Evolutionary conservation across 2,888 invertebrate species (phyloP), one percentile per base, ranked within the genome.

Genomic region (Ferrisia virgata): DNA sequence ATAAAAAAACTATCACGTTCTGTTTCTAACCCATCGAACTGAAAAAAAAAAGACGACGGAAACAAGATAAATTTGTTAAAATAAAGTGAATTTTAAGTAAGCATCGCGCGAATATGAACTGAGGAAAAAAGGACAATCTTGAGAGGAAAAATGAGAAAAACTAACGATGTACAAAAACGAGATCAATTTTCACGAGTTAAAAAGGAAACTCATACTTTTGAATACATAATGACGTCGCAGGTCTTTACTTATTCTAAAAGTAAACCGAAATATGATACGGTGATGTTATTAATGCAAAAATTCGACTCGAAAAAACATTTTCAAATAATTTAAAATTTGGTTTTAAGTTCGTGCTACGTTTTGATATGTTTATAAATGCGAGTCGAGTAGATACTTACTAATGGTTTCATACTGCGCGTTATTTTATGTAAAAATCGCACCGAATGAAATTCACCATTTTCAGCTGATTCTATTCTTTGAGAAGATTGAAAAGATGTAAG

Each of bases 1-100:
- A 81, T 81, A 81, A 81, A 81, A 76, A 81, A 81, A 81, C 81
- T 81, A 47, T 81, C 81, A 81, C 81, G 81, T 81, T 81, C 58
- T 81, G 53, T 81, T 81, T 81, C 58, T 58, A 22, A 58, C 53
- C 47, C 33, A 36, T 81, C 53, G 58, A 58, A 58, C 22, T 28
- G 53, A 58, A 58, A 58, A 58, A 76, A 79, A 80, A 81, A 81
- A 81, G 81, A 58, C 36, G 36, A 81, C 72, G 58, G 81, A 81
- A 81, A 81, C 81, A 81, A 81, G 81, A 81, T 81, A 81, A 81
- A 81, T 81, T 81, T 81, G 81, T 81, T 81, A 81, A 81, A 81
- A 81, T 81, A 81, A 81, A 81, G 81, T 81, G 81, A 81, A 81
- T 81, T 81, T 81, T 81, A 81, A 81, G 81, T 81, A 53, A 76